Percentiles rank a stretch among this genome's conserved stretches.
Evolutionary conservation across 2,888 invertebrate genomes (phyloP).

Genomic region (Tachina fera): DNA sequence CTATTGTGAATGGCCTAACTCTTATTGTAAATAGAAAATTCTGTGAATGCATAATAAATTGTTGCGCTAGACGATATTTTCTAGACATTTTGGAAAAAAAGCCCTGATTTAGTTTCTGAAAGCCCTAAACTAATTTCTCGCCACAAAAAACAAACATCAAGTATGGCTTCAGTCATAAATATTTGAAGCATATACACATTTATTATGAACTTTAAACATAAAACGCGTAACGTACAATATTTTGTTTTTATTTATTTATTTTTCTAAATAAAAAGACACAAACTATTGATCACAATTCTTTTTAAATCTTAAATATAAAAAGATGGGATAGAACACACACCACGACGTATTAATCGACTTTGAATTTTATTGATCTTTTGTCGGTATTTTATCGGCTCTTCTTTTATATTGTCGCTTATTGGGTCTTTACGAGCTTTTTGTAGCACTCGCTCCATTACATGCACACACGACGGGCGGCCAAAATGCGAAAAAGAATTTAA

Average conservation of each 20-base stretch:
- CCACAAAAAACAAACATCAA: too few relatives aligned
- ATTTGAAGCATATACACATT: constrained; percentile 38
- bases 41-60: too few relatives aligned
- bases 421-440: constrained; percentile 63
- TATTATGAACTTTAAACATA: constrained; percentile 1
- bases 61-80: not conserved
- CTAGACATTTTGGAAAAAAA: not conserved
- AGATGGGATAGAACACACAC: constrained; percentile 68
- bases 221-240: constrained; percentile 48
- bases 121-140: not conserved
- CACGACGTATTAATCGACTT: constrained; percentile 69
- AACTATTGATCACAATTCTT: constrained; percentile 62
- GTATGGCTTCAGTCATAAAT: constrained; percentile 40
- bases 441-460: constrained; percentile 62
- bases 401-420: constrained; percentile 65
- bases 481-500: constrained; percentile 73
- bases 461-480: constrained; percentile 74
- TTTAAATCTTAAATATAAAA: constrained; percentile 37
- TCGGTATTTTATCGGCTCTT: constrained; percentile 69
- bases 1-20: too few relatives aligned
- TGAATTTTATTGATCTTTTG: constrained; percentile 72
- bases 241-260: constrained; percentile 35
- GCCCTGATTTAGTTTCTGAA: too few relatives aligned
- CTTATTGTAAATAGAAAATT: too few relatives aligned
- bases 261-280: constrained; percentile 6